phyloP scores from a whole-genome alignment of 2,888 invertebrate species.

The Hirtodrosophila alboralis region DNA sequence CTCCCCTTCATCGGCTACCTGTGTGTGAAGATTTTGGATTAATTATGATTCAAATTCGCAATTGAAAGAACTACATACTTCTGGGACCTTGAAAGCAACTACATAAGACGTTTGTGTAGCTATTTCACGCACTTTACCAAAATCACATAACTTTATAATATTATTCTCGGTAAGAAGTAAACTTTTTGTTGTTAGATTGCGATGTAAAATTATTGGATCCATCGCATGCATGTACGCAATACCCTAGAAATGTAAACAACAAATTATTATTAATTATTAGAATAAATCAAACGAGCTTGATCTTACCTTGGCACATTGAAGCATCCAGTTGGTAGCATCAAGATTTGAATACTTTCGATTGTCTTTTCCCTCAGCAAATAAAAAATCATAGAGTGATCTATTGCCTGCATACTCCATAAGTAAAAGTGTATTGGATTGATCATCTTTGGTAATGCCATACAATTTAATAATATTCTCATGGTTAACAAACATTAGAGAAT shows the following conservation, averaged over 20 bases:
- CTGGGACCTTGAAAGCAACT: no score
- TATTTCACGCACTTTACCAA: constrained; percentile 20
- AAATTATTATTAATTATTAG: neutral
- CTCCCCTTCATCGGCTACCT: no score
- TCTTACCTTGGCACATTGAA: neutral
- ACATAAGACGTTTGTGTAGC: neutral
- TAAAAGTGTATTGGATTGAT: neutral
- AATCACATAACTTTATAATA: constrained; percentile 46
- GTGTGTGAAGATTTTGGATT: no score
- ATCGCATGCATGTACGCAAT: constrained; percentile 30
- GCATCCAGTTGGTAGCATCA: constrained; percentile 1
- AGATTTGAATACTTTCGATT: no score
- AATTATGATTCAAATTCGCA: no score
- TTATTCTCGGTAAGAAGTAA: constrained; percentile 10
- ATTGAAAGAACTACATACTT: no score
- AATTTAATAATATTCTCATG: constrained; percentile 5
- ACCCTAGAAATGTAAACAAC: constrained; percentile 17
- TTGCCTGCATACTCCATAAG: neutral
- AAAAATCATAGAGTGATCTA: neutral
- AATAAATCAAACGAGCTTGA: no score
- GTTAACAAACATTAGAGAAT: neutral
- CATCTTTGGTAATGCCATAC: neutral
- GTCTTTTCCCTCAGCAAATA: accelerated
- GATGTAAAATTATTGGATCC: constrained; percentile 29
- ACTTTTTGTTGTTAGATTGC: constrained; percentile 49